Conservation (phyloP, 1,140 invertebrate genomes). For the Bombyx mori region DNA sequence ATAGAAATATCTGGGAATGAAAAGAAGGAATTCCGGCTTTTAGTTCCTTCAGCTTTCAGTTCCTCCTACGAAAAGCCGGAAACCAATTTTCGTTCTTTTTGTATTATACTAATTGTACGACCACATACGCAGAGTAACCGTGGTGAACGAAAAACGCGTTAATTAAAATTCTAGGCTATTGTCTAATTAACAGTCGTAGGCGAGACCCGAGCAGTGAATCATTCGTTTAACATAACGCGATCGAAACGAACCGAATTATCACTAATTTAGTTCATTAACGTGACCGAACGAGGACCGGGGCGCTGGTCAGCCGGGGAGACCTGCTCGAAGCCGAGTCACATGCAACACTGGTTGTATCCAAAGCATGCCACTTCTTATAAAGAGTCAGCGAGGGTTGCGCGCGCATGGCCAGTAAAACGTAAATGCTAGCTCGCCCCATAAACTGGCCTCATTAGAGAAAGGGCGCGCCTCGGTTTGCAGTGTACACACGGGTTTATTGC, state of each 20-base stretch:
- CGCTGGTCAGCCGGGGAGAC: neutral
- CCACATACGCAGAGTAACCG: slow-evolving; percentile 3
- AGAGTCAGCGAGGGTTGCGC: slow-evolving; percentile 44
- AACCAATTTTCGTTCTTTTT: no score
- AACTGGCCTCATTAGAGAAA: slow-evolving; percentile 63
- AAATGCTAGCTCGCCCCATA: slow-evolving; percentile 57
- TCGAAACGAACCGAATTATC: slow-evolving; percentile 40
- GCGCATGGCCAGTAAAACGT: slow-evolving; percentile 58
- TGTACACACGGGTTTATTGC: slow-evolving; percentile 57
- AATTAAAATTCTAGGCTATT: slow-evolving; percentile 53
- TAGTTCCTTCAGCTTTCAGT: no score
- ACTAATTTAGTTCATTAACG: slow-evolving; percentile 26
- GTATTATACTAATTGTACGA: slow-evolving; percentile 4
- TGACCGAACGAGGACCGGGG: slow-evolving; percentile 11
- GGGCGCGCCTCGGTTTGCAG: slow-evolving; percentile 47
- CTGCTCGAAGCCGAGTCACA: slow-evolving; percentile 29
- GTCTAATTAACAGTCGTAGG: slow-evolving; percentile 54
- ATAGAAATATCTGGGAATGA: no score
- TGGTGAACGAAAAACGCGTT: slow-evolving; percentile 29
- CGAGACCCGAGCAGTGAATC: slow-evolving; percentile 38
- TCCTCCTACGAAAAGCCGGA: no score
- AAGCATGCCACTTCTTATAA: slow-evolving; percentile 49
- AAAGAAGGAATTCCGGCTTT: no score
- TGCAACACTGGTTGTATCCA: slow-evolving; percentile 37
- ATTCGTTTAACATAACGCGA: slow-evolving; percentile 33